A percentile compares a stretch with the other conserved stretches of the same genome.
Evolutionary conservation across 2,888 invertebrate genomes (phyloP).

Genomic region (Blomia tropicalis): DNA sequence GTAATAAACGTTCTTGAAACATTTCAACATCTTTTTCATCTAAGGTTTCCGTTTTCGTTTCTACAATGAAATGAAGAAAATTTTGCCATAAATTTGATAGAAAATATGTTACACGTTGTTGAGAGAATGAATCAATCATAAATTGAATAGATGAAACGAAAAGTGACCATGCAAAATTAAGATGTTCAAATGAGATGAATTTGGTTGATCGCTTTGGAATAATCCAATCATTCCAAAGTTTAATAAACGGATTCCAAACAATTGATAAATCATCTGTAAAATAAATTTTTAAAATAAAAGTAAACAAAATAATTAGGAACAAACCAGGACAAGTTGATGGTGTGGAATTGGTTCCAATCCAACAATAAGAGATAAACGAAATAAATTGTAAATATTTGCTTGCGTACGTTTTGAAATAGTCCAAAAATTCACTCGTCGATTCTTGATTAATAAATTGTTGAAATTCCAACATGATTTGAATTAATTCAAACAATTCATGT

Average conservation of each 20-base stretch:
- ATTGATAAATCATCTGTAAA: conserved; percentile 10
- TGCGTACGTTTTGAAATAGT: conserved; percentile 22
- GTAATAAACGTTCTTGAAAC: conserved; percentile 15
- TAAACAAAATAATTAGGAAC: background rate
- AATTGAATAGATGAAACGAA: conserved; percentile 19
- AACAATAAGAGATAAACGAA: conserved; percentile 20
- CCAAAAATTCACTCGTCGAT: conserved; percentile 17
- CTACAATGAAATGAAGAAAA: conserved; percentile 12
- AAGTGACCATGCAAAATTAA: conserved; percentile 22
- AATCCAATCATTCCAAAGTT: conserved; percentile 22
- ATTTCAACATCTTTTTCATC: conserved; percentile 11
- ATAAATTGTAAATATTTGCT: conserved; percentile 14
- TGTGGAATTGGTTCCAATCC: conserved; percentile 21
- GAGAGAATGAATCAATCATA: conserved; percentile 20
- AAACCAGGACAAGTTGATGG: background rate
- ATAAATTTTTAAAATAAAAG: background rate
- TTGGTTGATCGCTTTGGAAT: conserved; percentile 16
- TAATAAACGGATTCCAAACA: conserved; percentile 21
- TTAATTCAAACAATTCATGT: conserved; percentile 16
- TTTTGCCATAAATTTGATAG: conserved; percentile 22
- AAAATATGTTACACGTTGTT: background rate
- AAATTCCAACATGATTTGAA: conserved; percentile 3
- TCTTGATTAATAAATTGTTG: conserved; percentile 7
- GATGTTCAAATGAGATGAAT: conserved; percentile 14
- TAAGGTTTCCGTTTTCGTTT: background rate